Conservation (phyloP, 2,888 invertebrate genomes). For the Perizoma affinitatum region DNA sequence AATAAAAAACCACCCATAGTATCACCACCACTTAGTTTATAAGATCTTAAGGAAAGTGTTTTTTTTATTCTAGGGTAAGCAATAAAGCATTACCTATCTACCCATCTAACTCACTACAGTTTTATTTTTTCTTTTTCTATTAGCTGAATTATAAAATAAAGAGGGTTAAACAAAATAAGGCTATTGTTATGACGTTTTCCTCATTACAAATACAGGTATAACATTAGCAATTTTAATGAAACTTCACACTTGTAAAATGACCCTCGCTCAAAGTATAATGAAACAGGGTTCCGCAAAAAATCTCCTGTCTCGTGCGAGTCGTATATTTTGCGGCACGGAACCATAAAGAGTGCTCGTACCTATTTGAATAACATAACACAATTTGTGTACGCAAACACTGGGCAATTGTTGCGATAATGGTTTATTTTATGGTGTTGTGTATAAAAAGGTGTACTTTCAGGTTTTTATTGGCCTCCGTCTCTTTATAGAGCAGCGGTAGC, state of each 20-base stretch:
- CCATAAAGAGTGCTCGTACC: constrained; percentile 27
- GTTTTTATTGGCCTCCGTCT: constrained; percentile 12
- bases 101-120: too few relatives aligned
- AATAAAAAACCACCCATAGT: too few relatives aligned
- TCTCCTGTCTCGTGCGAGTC: constrained; percentile 16
- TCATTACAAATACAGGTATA: constrained; percentile 1
- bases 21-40: too few relatives aligned
- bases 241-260: constrained; percentile 23
- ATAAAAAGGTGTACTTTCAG: constrained; percentile 18
- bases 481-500: neutral
- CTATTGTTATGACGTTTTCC: neutral
- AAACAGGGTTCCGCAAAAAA: constrained; percentile 21
- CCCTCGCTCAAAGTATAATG: constrained; percentile 22
- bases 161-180: neutral
- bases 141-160: too few relatives aligned
- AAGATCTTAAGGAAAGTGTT: too few relatives aligned
- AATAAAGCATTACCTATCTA: too few relatives aligned
- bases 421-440: constrained; percentile 27
- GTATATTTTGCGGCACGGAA: constrained; percentile 24
- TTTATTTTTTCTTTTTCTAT: too few relatives aligned
- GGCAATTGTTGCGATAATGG: constrained; percentile 33
- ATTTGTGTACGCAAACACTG: constrained; percentile 34
- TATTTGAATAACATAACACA: constrained; percentile 40
- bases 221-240: constrained; percentile 20
- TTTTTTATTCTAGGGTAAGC: too few relatives aligned